Base-by-base conservation (phyloP, 2,113 vertebrate genomes). In the Amphiprion percula region DNA sequence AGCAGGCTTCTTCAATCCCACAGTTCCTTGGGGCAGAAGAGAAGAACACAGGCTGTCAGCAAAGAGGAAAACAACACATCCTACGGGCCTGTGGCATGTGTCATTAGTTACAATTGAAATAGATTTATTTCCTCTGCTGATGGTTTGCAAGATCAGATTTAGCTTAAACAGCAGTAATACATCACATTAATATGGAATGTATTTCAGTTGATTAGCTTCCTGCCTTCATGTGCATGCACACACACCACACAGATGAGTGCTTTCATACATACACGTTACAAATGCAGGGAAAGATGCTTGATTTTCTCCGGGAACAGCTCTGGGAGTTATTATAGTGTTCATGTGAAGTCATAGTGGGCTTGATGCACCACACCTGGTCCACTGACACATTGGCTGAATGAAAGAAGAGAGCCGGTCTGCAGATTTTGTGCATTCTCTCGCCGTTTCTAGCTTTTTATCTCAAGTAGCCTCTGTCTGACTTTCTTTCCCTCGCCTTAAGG, bases 121-220 rank as follows among this genome's bases (percentile, higher is more conserved):
- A 85, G 82, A 90, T 90, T 71, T 19, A 83, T 88, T 88, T 66
- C 68, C 74, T 44, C 62, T 65, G 73, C 84, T 65, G 52, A 82
- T n/a, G 30, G 58, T 70, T 80, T 41, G 68, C 67, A 75, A 74
- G 75, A 85, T 89, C 85, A 75, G 68, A 79, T 85, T 88, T 80
- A 88, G 70, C 58, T 83, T 41, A 63, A 69, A 63, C 77, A 67
- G 77, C 88, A 81, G 90, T 80, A 80, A 90, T 93, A 90, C 88
- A 92, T 93, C 90, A 92, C 80, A 86, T 86, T 90, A 86, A 87
- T 90, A 87, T 83, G 88, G 78, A 92, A 89, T 88, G 86, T 26
- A 59, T 61, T 90, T 84, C 53, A 79, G 76, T 77, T 91, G 88
- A 91, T 92, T 92, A 84, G 91, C 77, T 93, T 91, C 89, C 87